Conservation (phyloP, 92 coral and sea anemone genomes). For the Chrysogorgia sp. region DNA sequence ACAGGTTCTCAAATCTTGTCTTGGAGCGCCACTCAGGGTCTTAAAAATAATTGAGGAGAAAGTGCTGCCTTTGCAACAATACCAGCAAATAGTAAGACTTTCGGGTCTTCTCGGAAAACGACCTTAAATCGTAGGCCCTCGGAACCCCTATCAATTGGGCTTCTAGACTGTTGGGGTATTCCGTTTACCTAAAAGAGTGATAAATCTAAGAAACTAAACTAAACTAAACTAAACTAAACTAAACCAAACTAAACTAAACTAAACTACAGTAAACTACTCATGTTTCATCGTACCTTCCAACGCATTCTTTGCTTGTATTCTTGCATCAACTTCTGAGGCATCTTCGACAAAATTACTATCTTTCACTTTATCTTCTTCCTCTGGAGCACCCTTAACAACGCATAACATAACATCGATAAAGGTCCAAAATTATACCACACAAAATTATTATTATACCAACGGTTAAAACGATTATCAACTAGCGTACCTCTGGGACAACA, state of each 20-base stretch:
- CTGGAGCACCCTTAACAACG: slow-evolving; percentile 61
- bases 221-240: not conserved
- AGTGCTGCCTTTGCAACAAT: too few species aligned
- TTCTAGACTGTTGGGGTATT: too few species aligned
- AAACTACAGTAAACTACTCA: not conserved
- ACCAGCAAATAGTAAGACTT: too few species aligned
- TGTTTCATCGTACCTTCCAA: slow-evolving; percentile 68
- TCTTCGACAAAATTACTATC: slow-evolving; percentile 76
- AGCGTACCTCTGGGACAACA: slow-evolving; percentile 88
- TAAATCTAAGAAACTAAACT: too few species aligned
- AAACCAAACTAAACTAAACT: not conserved
- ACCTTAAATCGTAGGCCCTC: too few species aligned
- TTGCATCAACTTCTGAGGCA: slow-evolving; percentile 95
- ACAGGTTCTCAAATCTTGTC: too few species aligned
- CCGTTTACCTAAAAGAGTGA: too few species aligned
- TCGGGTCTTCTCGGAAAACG: too few species aligned
- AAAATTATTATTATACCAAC: not conserved
- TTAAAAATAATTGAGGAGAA: too few species aligned
- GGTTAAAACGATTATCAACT: not conserved
- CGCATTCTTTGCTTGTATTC: slow-evolving; percentile 67
- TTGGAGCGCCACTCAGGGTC: too few species aligned
- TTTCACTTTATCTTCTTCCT: slow-evolving; percentile 59
- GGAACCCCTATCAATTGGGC: too few species aligned
- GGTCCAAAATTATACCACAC: not conserved
- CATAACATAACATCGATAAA: not conserved